Conservation (phyloP, 1,140 invertebrate genomes). For the Aphis craccivora region DNA sequence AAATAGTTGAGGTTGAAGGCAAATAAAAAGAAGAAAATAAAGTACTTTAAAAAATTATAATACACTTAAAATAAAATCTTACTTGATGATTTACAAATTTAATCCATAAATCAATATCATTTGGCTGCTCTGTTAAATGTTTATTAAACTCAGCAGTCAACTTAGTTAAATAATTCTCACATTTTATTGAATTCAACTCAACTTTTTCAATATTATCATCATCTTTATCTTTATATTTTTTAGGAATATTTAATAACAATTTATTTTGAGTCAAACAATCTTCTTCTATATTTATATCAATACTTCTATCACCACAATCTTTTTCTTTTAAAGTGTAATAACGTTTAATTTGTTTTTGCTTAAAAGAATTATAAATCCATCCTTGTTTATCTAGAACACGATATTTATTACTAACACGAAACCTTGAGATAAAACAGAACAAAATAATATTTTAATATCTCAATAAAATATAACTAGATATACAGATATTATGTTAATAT, state of each 20-base stretch:
- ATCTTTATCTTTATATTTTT: neutral
- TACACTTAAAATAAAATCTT: constrained; percentile 58
- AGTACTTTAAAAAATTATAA: constrained; percentile 58
- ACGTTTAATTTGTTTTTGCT: constrained; percentile 34
- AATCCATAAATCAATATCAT: constrained; percentile 68
- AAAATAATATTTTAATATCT: constrained; percentile 33
- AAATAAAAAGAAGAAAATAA: neutral
- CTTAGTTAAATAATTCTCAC: constrained; percentile 66
- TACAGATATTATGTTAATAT: neutral
- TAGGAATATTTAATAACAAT: neutral
- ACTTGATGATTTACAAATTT: constrained; percentile 70
- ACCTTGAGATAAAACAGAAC: constrained; percentile 28
- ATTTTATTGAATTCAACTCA: constrained; percentile 59
- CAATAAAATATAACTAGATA: neutral
- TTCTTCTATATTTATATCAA: constrained; percentile 18
- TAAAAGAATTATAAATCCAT: constrained; percentile 30
- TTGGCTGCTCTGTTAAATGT: constrained; percentile 65
- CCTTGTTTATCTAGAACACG: constrained; percentile 24
- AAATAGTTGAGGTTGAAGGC: neutral
- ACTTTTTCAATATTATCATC: neutral
- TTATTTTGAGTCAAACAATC: constrained; percentile 46
- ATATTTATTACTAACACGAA: constrained; percentile 48
- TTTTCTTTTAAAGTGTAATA: constrained; percentile 55
- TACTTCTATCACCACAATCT: constrained; percentile 32
- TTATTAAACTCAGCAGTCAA: constrained; percentile 68